phyloP scores from a whole-genome alignment of 2,797 vertebrate genomes.

The Antrozous pallidus region DNA sequence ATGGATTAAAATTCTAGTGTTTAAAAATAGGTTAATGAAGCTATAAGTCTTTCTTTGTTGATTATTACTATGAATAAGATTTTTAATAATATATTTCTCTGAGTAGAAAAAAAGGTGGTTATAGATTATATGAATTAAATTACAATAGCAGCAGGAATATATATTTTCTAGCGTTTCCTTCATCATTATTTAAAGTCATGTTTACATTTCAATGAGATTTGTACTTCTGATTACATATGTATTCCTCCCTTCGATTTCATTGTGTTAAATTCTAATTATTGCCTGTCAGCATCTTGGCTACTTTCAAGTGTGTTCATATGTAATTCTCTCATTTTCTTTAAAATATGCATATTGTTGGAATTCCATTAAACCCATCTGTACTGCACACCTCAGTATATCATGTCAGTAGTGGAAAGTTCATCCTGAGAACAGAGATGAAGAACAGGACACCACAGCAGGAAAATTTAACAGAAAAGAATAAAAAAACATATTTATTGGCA shows the following conservation, averaged over 20 bases:
- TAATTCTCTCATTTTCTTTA: background rate
- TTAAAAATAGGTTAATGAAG: background rate
- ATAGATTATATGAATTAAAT: background rate
- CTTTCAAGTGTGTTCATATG: background rate
- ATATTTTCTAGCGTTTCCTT: background rate
- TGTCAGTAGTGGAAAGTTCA: conserved; percentile 68
- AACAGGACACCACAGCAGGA: conserved; percentile 48
- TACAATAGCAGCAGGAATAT: background rate
- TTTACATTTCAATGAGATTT: conserved; percentile 8
- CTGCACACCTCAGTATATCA: conserved; percentile 47
- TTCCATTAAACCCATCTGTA: conserved; percentile 39
- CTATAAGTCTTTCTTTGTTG: background rate
- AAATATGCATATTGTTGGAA: background rate
- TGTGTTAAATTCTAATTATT: conserved; percentile 24
- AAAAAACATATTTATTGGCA: conserved; percentile 54
- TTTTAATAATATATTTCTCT: background rate
- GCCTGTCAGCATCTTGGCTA: background rate
- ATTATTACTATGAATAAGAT: background rate
- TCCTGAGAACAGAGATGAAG: conserved; percentile 53
- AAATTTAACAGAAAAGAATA: conserved; percentile 62
- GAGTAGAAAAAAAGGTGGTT: background rate
- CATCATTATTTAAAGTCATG: conserved; percentile 50
- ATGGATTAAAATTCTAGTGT: background rate
- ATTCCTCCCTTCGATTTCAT: background rate
- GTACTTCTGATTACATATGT: background rate